Evolutionary conservation across 2,113 vertebrate genomes (phyloP).

Genomic region (Tetrax tetrax): DNA sequence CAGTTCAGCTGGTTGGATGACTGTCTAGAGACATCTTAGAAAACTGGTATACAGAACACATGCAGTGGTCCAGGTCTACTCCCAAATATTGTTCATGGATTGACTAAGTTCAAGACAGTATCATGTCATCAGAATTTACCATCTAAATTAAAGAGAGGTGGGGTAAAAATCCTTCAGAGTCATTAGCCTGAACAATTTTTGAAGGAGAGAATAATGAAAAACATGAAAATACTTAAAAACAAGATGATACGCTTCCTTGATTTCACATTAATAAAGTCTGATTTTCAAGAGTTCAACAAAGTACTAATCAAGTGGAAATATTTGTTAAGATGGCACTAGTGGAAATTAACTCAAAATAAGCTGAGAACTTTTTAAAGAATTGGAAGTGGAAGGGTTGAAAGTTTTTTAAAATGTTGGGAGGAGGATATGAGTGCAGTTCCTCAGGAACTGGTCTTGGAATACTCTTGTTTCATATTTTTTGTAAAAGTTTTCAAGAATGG

Average conservation of each 20-base stretch:
- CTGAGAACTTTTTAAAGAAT: neutral
- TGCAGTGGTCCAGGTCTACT: neutral
- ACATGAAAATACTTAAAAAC: neutral
- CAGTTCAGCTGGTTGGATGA: neutral
- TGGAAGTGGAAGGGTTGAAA: neutral
- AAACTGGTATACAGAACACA: neutral
- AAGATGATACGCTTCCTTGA: neutral
- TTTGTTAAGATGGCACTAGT: neutral
- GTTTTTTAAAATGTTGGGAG: neutral
- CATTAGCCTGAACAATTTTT: neutral
- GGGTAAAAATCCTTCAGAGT: neutral
- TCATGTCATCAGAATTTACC: neutral
- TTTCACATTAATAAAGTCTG: neutral
- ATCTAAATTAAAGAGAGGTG: neutral
- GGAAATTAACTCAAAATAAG: neutral
- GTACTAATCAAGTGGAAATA: fast-evolving
- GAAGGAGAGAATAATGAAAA: neutral
- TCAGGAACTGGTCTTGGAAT: neutral
- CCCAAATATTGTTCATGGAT: neutral
- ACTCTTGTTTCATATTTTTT: neutral
- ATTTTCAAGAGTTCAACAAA: neutral
- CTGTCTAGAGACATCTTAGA: neutral
- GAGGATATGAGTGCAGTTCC: neutral
- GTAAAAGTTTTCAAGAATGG: neutral
- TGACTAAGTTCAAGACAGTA: neutral